Base-by-base conservation (phyloP, 2,888 invertebrate species). In the Morpho helenor region DNA sequence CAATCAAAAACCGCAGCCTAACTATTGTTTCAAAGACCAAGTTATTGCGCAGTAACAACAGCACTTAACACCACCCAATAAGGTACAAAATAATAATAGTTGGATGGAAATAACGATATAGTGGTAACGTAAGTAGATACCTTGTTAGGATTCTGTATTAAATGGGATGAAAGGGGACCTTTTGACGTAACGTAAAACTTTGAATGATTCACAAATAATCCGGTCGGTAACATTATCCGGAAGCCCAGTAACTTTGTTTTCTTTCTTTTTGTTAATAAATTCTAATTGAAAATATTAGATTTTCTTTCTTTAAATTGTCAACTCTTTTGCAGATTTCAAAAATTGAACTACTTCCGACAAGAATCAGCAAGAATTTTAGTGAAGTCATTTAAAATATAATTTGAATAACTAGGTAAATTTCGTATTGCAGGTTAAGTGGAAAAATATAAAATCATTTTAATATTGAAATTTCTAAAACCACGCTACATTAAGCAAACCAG, bases 1-100 rank as follows among this genome's bases (percentile, higher is more conserved):
- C 78, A 73, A 74, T 76, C 79, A 69, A 77, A 84, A 86, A 85
- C 87, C 84, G 75, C 85, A 84, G 77, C 58, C 61, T 45, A 61
- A 67, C 79, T 74, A 80, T 84, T 84, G 84, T 87, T 74, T 82
- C 75, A 72, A 65, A 71, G 68, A 66, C 73, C 72, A 74, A 57
- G 16, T 23, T 23, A 31, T 2, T 72, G 65, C 59, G 47, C 61
- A 49, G 23, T 40, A 39, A 65, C 61, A 50, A 56, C 43, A 61
- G 7, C 59, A 59, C 60, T 51, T 58, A 65, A 60, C 49, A 47
- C 61, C 52, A 57, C 40, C 9, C 16, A 44, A 53, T 65, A 63
- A 49, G 50, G 47, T 42, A 31, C 9, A 60, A 46, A 52, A 44
- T 63, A 23, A 31, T 22, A 47, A 10, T 45, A 1, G 9, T n/a